Percentiles rank a stretch among this genome's conserved stretches.
These are phyloP conservation scores for Acanthosepion esculentum DNA, from an alignment of 2,888 invertebrate genomes.

Conservation along the genomic window DNA sequence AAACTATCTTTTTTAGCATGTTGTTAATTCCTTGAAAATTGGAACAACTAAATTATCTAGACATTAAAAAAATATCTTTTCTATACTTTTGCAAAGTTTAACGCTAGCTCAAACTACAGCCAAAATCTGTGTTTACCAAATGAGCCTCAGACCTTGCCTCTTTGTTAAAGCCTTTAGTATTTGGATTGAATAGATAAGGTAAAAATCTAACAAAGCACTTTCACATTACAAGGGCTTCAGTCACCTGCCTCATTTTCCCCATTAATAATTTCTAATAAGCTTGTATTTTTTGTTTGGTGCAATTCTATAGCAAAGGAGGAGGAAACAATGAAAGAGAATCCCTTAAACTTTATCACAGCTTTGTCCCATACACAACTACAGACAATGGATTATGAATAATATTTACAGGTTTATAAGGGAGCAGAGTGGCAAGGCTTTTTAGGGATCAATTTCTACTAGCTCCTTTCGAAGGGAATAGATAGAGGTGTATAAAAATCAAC, in stretches of 20 bases:
- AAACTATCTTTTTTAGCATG: too few relatives aligned
- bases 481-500: not conserved
- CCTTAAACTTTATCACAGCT: not conserved
- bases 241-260: not conserved
- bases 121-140: not conserved
- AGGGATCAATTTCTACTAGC: not conserved
- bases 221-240: not conserved
- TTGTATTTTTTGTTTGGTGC: not conserved
- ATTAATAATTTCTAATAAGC: slow-evolving; percentile 33
- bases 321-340: not conserved
- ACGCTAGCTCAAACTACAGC: too few relatives aligned
- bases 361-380: not conserved
- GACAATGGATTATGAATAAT: slow-evolving; percentile 25
- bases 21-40: too few relatives aligned
- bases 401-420: not conserved
- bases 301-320: not conserved
- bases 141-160: not conserved
- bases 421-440: not conserved
- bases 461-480: not conserved
- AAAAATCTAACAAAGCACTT: not conserved
- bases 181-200: not conserved
- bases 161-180: too few relatives aligned
- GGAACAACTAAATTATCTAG: too few relatives aligned
- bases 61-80: too few relatives aligned
- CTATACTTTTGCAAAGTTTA: too few relatives aligned